phyloP scores from a whole-genome alignment of 2,888 invertebrate species.

The Melikaiella ostensackeni region DNA sequence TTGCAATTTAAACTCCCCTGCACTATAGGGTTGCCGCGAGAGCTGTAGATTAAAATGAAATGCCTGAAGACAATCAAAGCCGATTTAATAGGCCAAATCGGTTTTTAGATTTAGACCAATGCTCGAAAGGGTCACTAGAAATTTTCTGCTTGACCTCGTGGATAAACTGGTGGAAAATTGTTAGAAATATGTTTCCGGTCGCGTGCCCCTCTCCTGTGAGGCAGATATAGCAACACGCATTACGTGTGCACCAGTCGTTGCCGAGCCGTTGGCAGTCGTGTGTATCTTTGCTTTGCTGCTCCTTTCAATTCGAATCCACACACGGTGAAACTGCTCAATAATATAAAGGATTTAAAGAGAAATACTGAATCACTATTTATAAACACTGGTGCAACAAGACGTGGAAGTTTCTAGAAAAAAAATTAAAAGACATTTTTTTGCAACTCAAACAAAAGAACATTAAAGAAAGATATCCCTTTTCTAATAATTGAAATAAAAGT shows the following conservation, averaged over 20 bases:
- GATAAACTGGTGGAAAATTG: slow-evolving; percentile 34
- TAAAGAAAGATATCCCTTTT: background rate
- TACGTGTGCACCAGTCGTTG: slow-evolving; percentile 76
- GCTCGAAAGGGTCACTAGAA: slow-evolving; percentile 21
- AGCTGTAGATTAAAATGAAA: slow-evolving; percentile 2
- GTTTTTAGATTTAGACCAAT: slow-evolving; percentile 23
- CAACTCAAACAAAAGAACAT: background rate
- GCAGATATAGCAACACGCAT: slow-evolving; percentile 79
- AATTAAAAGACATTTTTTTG: slow-evolving; percentile 1
- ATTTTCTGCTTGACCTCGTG: slow-evolving; percentile 21
- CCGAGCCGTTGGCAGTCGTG: slow-evolving; percentile 77
- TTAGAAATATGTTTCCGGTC: slow-evolving; percentile 32
- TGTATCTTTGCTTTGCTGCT: slow-evolving; percentile 38
- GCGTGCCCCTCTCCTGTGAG: slow-evolving; percentile 76
- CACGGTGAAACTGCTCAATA: background rate
- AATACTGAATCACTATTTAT: background rate
- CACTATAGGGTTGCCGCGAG: no score
- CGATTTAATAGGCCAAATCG: background rate
- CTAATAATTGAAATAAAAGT: background rate
- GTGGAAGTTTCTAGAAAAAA: background rate
- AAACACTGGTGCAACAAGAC: background rate
- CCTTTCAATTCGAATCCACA: background rate
- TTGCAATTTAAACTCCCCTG: background rate
- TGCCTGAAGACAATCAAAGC: slow-evolving; percentile 8
- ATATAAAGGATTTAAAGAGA: background rate